phyloP scores from a whole-genome alignment of 2,797 vertebrate genomes.

The Xerus rutilus region DNA sequence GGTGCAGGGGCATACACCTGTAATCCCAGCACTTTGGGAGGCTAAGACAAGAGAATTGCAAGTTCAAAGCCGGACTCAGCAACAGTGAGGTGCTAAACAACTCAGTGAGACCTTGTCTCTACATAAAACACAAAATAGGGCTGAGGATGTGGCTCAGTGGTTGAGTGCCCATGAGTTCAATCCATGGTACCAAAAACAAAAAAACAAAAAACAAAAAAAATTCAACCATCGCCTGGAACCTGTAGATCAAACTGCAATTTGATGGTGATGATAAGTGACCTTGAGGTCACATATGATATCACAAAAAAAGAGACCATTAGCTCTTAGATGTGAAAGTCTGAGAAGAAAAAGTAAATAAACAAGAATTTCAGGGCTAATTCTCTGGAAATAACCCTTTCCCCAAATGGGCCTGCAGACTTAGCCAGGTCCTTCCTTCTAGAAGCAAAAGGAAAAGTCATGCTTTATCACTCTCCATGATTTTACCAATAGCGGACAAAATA shows the following conservation, averaged over 20 bases:
- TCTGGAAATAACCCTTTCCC: not conserved
- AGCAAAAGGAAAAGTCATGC: slow-evolving; percentile 44
- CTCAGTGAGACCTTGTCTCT: too few species aligned
- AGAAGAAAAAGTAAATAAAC: not conserved
- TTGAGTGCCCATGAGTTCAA: too few species aligned
- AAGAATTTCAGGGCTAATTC: not conserved
- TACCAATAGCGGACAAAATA: not conserved
- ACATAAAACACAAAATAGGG: too few species aligned
- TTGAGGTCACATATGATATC: not conserved
- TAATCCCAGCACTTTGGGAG: too few species aligned
- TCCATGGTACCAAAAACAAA: too few species aligned
- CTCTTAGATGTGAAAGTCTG: not conserved
- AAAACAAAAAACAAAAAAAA: not conserved
- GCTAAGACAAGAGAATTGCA: too few species aligned
- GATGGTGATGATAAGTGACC: not conserved
- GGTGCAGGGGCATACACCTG: too few species aligned
- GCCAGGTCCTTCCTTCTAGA: slow-evolving; percentile 25
- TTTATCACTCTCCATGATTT: not conserved
- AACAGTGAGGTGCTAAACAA: too few species aligned
- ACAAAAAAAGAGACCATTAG: not conserved
- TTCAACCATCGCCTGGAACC: not conserved
- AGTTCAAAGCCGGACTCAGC: too few species aligned
- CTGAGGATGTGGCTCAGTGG: too few species aligned
- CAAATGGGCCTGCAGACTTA: not conserved
- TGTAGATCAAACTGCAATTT: not conserved